Evolutionary conservation across 1,140 invertebrate species (phyloP), one percentile per base, ranked within the genome.

Genomic region (Diachasma alloeum): DNA sequence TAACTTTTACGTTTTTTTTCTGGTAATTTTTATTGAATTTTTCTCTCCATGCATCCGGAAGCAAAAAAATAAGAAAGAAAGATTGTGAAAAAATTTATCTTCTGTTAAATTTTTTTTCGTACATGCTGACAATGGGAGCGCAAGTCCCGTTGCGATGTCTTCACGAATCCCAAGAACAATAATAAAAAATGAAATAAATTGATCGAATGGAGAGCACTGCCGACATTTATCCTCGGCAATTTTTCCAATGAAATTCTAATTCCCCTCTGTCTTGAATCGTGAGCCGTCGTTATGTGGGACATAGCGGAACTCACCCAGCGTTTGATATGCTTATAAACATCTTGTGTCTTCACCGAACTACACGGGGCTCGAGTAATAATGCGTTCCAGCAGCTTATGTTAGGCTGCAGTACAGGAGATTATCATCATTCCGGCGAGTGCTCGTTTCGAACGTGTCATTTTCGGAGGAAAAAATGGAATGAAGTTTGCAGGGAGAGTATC

Each of bases 251-350:
- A 63, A 70, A 71, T 76, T 77, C 44, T 46, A 22, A 44, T 59
- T 59, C 48, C 63, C 73, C 79, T 81, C 77, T 31, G 31, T 31
- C 73, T 80, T 81, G 82, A 85, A 84, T 83, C 76, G 78, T 81
- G 59, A 80, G 63, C 77, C 76, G 39, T 79, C 68, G 71, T 80
- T 82, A 86, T 86, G 83, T 87, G 79, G 86, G 85, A 87, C 86
- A 85, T 87, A 87, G 85, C 86, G 86, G 85, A 85, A 87, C 84
- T 84, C 84, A 80, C 82, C 83, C 66, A 24, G 22, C 19, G 17
- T 75, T 39, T 68, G 37, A 75, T 75, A 66, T 36, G 17, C 68
- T 39, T 63, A 63, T 24, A 63, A 63, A 24, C 24, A 63, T 63
- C 59, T 26, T 63, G 59, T 63, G 19, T 63, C 24, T 63, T 19